A percentile compares a stretch with the other conserved stretches of the same genome.
Conservation (phyloP, 2,797 vertebrate species). For the Tauraco hartlaubi region DNA sequence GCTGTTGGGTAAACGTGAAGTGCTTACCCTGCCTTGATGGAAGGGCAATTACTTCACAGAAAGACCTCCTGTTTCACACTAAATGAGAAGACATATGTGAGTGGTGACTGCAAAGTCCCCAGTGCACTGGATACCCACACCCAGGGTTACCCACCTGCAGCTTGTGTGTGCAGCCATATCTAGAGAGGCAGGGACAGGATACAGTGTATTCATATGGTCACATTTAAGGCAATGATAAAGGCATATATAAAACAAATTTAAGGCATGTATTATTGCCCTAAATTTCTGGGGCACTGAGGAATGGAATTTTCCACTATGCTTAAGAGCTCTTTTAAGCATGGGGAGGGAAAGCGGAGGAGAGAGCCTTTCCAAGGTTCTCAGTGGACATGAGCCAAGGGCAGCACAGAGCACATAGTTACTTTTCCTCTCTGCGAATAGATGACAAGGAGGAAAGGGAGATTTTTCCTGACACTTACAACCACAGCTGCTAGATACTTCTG, state of each 20-base stretch:
- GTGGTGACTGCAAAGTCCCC: not conserved
- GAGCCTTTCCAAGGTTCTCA: not conserved
- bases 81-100: not conserved
- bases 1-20: not conserved
- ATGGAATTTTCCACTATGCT: not conserved
- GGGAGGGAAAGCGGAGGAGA: not conserved
- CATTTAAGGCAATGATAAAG: not conserved
- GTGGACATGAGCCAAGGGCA: not conserved
- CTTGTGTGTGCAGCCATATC: not conserved
- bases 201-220: not conserved
- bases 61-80: not conserved
- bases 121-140: not conserved
- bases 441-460: not conserved
- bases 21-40: not conserved
- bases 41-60: not conserved
- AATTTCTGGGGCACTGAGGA: not conserved
- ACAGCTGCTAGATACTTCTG: not conserved
- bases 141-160: not conserved
- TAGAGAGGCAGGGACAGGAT: not conserved
- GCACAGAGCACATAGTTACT: rapidly evolving
- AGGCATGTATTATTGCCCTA: not conserved
- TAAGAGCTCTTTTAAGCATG: not conserved
- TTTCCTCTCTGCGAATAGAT: not conserved
- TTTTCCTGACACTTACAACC: not conserved
- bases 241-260: not conserved